Conservation (phyloP, 2,113 vertebrate species). For the Cettia cetti region DNA sequence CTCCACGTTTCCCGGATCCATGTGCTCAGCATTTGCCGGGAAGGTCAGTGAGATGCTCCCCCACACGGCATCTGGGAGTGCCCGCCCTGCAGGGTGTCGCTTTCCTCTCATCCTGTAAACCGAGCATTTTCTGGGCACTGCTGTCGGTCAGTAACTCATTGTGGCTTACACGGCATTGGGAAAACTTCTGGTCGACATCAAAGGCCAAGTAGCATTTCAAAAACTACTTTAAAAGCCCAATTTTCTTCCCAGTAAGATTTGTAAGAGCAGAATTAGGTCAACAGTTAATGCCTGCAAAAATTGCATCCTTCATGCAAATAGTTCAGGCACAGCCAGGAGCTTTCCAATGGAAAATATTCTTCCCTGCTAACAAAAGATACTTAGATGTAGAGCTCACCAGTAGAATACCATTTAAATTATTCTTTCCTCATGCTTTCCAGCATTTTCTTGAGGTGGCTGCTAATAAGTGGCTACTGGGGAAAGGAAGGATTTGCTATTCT, state of each 20-base stretch:
- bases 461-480: background rate
- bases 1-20: background rate
- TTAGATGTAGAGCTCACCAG: background rate
- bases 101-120: background rate
- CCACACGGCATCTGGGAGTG: background rate
- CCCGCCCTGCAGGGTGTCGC: background rate
- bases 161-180: background rate
- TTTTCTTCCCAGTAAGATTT: background rate
- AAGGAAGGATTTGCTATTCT: background rate
- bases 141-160: background rate
- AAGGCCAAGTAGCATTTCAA: background rate
- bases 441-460: background rate
- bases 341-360: background rate
- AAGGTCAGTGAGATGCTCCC: background rate
- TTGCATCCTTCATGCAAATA: background rate
- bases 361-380: background rate
- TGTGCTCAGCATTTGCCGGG: background rate
- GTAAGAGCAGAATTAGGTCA: background rate
- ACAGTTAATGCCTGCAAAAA: background rate
- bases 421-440: background rate
- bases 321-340: background rate
- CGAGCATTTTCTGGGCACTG: background rate
- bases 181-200: background rate
- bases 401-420: background rate
- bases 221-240: background rate